Evolutionary conservation across 2,888 invertebrate species (phyloP).

Genomic region (Melipona bicolor): DNA sequence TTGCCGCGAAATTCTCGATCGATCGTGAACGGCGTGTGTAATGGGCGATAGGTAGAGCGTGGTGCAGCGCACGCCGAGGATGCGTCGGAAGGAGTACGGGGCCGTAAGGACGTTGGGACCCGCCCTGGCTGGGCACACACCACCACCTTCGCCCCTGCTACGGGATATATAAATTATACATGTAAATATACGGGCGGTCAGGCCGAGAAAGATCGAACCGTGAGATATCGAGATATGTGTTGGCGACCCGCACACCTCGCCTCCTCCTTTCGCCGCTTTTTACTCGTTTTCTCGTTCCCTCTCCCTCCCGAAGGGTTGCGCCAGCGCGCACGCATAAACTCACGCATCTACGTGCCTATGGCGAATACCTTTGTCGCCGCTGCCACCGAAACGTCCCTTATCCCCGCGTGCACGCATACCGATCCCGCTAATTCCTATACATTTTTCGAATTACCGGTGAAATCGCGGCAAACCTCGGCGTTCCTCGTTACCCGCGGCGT

Average conservation of each 20-base stretch:
- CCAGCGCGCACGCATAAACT: conserved; percentile 48
- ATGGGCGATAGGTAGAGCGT: conserved; percentile 44
- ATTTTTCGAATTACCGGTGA: conserved; percentile 58
- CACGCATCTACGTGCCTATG: conserved; percentile 57
- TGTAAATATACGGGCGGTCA: conserved; percentile 81
- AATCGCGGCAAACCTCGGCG: conserved; percentile 32
- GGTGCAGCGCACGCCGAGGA: conserved; percentile 2
- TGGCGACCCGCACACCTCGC: conserved; percentile 73
- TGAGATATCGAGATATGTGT: conserved; percentile 80
- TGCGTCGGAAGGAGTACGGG: conserved; percentile 39
- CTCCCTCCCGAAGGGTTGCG: conserved; percentile 37
- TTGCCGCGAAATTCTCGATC: conserved; percentile 65
- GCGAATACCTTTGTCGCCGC: conserved; percentile 54
- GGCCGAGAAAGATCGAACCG: conserved; percentile 77
- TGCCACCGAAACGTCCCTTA: conserved; percentile 50
- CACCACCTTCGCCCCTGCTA: conserved; percentile 67
- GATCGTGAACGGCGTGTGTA: conserved; percentile 39
- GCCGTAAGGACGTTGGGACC: conserved; percentile 51
- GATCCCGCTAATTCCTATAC: conserved; percentile 52
- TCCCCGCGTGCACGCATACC: conserved; percentile 27
- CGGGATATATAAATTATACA: conserved; percentile 83
- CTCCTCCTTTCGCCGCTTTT: conserved; percentile 35
- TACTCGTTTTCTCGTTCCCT: conserved; percentile 21
- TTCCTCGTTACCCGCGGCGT: conserved; percentile 10
- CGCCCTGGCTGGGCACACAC: conserved; percentile 66